phyloP scores from a whole-genome alignment of 2,888 invertebrate genomes.

The Orthonevra nobilis region DNA sequence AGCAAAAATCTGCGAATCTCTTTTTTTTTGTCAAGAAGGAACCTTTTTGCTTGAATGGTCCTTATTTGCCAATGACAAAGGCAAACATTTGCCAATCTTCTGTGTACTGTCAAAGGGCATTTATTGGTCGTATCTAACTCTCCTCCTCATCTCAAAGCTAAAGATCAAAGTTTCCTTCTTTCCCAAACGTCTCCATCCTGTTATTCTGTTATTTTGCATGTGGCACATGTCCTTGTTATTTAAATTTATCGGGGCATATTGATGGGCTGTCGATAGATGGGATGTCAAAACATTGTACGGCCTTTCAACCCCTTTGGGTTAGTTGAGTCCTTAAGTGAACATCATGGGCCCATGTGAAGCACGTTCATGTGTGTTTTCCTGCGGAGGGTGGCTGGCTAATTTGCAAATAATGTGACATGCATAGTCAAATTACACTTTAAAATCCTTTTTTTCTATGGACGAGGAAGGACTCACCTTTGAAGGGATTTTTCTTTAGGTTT shows the following conservation, averaged over 20 bases:
- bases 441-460: constrained; percentile 47
- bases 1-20: constrained; percentile 33
- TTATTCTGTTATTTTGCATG: constrained; percentile 58
- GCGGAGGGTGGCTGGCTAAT: constrained; percentile 49
- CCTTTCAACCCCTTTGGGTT: constrained; percentile 46
- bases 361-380: constrained; percentile 2
- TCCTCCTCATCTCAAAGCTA: constrained; percentile 14
- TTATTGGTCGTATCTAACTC: constrained; percentile 56
- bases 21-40: too few species aligned
- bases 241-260: constrained; percentile 70
- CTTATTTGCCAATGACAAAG: constrained; percentile 54
- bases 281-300: constrained; percentile 65
- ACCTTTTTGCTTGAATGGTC: constrained; percentile 34
- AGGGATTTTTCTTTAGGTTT: constrained; percentile 25
- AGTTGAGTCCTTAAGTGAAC: constrained; percentile 48
- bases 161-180: constrained; percentile 56
- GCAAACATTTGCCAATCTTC: constrained; percentile 58
- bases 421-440: constrained; percentile 67
- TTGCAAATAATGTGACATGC: constrained; percentile 70
- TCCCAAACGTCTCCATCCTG: constrained; percentile 20
- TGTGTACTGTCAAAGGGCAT: constrained; percentile 50
- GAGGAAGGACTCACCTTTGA: constrained; percentile 53
- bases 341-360: constrained; percentile 7
- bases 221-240: constrained; percentile 68
- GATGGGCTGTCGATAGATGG: constrained; percentile 61